Evolutionary conservation across 2,113 vertebrate species (phyloP).

Genomic region (Pseudopipra pipra): DNA sequence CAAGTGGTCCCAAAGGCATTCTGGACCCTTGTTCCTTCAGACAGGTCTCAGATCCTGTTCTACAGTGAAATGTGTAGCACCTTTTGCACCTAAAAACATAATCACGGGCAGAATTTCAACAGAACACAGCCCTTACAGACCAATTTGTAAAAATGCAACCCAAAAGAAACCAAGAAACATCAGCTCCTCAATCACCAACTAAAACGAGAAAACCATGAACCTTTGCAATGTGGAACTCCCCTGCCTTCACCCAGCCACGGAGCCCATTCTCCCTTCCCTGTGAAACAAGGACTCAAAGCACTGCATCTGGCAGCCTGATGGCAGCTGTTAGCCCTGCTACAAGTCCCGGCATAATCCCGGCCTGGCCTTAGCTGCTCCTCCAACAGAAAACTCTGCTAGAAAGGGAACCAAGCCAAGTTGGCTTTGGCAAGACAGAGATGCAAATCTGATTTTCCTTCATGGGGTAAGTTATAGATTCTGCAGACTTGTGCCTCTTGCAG

Average conservation of each 20-base stretch:
- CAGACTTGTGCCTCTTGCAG: background rate
- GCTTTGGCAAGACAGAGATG: background rate
- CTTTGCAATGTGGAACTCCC: background rate
- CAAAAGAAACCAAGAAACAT: background rate
- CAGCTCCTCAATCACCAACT: background rate
- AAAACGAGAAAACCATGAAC: background rate
- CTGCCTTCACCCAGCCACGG: background rate
- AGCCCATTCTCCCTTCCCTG: rapidly evolving
- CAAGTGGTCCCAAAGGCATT: background rate
- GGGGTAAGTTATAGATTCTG: background rate
- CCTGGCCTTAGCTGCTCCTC: background rate
- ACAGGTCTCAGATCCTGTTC: background rate
- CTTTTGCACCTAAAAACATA: background rate
- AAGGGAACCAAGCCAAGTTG: background rate
- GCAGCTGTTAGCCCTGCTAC: rapidly evolving
- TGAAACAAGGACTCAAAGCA: rapidly evolving
- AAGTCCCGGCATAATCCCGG: background rate
- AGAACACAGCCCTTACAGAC: background rate
- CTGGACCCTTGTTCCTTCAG: background rate
- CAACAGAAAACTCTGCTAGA: background rate
- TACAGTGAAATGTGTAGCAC: background rate
- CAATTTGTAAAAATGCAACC: background rate
- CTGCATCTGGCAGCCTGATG: background rate
- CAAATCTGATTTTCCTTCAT: background rate
- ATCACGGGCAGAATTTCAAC: background rate